These are phyloP conservation scores for Andrena praecox DNA, from an alignment of 2,888 invertebrate genomes.

Conservation along the genomic window DNA sequence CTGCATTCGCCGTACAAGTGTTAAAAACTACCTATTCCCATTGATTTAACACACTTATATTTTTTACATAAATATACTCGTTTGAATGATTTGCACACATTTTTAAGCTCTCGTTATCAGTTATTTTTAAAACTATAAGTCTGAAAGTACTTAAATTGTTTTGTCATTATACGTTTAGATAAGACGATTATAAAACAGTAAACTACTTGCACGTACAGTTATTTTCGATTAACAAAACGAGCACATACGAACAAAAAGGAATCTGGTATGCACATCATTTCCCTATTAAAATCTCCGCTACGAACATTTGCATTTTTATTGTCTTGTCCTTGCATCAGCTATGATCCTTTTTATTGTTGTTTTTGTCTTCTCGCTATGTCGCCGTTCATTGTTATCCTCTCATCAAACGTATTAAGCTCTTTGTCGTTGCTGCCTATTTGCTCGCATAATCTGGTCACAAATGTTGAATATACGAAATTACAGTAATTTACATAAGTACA, in stretches of 20 bases:
- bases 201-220: background rate
- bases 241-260: background rate
- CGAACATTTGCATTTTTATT: background rate
- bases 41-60: background rate
- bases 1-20: too few relatives aligned
- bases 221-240: background rate
- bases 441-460: background rate
- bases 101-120: background rate
- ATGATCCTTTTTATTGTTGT: slow-evolving; percentile 2
- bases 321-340: background rate
- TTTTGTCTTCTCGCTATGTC: slow-evolving; percentile 21
- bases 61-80: background rate
- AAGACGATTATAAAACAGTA: background rate
- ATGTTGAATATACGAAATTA: background rate
- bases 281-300: slow-evolving; percentile 8
- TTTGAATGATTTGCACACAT: background rate
- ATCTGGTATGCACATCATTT: background rate
- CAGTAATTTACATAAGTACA: background rate
- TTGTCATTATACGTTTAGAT: background rate
- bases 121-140: background rate
- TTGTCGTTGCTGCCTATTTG: slow-evolving; percentile 8
- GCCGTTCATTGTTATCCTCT: slow-evolving; percentile 11
- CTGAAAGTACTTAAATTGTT: background rate
- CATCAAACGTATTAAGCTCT: slow-evolving; percentile 10
- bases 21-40: background rate